These are phyloP conservation scores for Plebejus anna DNA, from an alignment of 2,888 invertebrate species.

Conservation along the genomic window DNA sequence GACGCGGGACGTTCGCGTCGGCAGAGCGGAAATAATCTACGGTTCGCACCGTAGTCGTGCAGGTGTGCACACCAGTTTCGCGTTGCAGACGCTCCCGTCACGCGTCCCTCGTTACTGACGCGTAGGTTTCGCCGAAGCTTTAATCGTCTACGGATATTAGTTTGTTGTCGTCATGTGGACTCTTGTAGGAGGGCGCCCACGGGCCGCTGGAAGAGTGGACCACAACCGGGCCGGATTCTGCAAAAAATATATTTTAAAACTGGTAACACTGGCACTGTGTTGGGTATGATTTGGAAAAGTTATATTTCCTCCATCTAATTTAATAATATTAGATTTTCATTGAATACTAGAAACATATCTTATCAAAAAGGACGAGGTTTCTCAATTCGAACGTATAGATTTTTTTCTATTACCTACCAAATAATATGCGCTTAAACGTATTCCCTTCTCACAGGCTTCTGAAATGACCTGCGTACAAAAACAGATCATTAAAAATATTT, in stretches of 20 bases:
- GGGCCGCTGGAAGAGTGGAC: neutral
- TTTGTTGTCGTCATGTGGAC: neutral
- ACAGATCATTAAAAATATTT: neutral
- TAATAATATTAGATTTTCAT: no score
- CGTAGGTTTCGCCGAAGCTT: no score
- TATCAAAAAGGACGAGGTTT: neutral
- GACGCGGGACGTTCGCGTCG: no score
- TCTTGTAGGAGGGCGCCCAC: constrained; percentile 1
- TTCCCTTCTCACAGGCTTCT: neutral
- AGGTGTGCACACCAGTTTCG: no score
- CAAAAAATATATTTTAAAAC: neutral
- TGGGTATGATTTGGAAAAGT: no score
- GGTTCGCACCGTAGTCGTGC: no score
- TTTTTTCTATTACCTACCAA: neutral
- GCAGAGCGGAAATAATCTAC: no score
- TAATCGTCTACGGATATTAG: neutral
- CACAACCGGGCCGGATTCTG: neutral
- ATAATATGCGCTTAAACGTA: neutral
- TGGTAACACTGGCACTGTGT: neutral
- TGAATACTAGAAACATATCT: no score
- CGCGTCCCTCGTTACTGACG: no score
- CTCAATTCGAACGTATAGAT: no score
- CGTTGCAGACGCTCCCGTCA: no score
- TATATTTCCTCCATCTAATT: no score
- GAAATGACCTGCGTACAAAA: constrained; percentile 12